Percentiles rank a stretch among this genome's conserved stretches.
These are phyloP conservation scores for Xanthia icteritia DNA, from an alignment of 2,888 invertebrate species.

Conservation along the genomic window DNA sequence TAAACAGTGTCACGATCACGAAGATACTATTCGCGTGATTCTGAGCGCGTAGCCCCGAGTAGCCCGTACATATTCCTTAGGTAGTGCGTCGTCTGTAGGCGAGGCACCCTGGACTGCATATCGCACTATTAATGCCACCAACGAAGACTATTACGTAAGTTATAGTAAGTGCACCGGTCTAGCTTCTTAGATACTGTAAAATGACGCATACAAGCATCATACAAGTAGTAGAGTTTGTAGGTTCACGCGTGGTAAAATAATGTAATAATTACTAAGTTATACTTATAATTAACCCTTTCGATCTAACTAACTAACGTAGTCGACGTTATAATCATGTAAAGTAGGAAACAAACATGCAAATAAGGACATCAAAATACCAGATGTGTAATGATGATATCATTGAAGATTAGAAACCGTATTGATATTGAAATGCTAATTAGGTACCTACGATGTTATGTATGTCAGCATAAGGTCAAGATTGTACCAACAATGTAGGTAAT, in stretches of 20 bases:
- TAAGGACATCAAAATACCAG: constrained; percentile 10
- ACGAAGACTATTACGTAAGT: not conserved
- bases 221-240: not conserved
- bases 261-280: not conserved
- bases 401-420: constrained; percentile 56
- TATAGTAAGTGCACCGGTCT: not conserved
- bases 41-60: constrained; percentile 19
- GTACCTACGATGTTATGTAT: constrained; percentile 14
- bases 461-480: constrained; percentile 54
- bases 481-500: constrained; percentile 41
- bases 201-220: not conserved
- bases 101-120: constrained; percentile 34
- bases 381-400: constrained; percentile 72
- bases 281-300: not conserved
- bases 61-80: constrained; percentile 6
- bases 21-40: constrained; percentile 27
- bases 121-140: not conserved
- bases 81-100: constrained; percentile 37
- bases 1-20: constrained; percentile 71
- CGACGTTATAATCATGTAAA: constrained; percentile 1
- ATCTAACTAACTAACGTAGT: not conserved
- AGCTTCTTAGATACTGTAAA: not conserved
- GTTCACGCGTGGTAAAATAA: not conserved
- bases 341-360: constrained; percentile 9
- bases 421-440: constrained; percentile 29